Evolutionary conservation across 2,797 vertebrate species (phyloP).

Genomic region (Lepidocolaptes lacrymiger): DNA sequence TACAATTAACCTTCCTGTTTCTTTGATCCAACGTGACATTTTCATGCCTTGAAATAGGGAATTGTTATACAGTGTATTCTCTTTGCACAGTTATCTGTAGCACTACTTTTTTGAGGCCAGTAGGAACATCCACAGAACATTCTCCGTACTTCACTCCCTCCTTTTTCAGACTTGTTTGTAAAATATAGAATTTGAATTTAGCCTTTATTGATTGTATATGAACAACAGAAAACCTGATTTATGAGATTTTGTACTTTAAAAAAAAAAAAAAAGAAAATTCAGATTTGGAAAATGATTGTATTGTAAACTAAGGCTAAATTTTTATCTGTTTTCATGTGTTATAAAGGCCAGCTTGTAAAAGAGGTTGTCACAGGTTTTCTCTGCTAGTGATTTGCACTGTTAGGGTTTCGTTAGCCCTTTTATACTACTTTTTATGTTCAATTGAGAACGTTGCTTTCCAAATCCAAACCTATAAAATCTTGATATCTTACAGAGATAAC

Average conservation of each 20-base stretch:
- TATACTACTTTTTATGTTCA: constrained; percentile 81
- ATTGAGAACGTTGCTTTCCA: constrained; percentile 78
- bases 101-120: constrained; percentile 92
- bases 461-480: constrained; percentile 69
- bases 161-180: constrained; percentile 92
- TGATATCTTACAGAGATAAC: constrained; percentile 59
- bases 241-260: constrained; percentile 92
- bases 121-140: constrained; percentile 88
- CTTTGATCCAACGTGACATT: constrained; percentile 80
- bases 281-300: constrained; percentile 96
- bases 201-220: constrained; percentile 98
- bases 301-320: constrained; percentile 96
- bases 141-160: constrained; percentile 85
- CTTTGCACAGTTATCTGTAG: constrained; percentile 90
- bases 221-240: constrained; percentile 95
- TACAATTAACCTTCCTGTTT: constrained; percentile 81
- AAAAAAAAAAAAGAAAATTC: constrained; percentile 74
- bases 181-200: constrained; percentile 94
- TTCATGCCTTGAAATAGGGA: constrained; percentile 84
- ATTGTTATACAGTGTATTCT: constrained; percentile 78
- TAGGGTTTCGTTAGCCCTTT: constrained; percentile 80
- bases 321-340: constrained; percentile 89
- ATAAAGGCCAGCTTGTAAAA: constrained; percentile 94
- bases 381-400: constrained; percentile 92
- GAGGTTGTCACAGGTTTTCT: constrained; percentile 91